Base-by-base conservation (phyloP, 2,113 vertebrate species). In the Atherinomorus stipes region DNA sequence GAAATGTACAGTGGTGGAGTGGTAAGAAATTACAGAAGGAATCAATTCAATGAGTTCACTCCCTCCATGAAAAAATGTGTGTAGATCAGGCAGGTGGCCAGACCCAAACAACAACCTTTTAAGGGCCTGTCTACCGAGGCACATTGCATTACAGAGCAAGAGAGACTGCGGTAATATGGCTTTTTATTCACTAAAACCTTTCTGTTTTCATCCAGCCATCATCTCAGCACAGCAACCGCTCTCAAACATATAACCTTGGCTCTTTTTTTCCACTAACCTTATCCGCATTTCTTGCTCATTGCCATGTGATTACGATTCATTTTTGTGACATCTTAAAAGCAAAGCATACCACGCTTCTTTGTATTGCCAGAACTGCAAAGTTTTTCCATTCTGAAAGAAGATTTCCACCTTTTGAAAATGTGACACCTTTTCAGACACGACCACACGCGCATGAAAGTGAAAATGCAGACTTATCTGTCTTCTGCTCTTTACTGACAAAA, bases 1-100 rank as follows among this genome's bases (percentile, higher is more conserved):
- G 75, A 75, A 85, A 86, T 76, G 85, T 74, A 81, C 85, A 88
- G 70, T 60, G 58, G 34, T 64, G 76, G 63, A 84, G 74, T 71
- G 66, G 64, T 74, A 60, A 84, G 79, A 88, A 90, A 93, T 92
- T 87, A 89, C 83, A 85, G 69, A 85, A 87, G 80, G 86, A 87
- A 91, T 90, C 75, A 83, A 87, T 88, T 87, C 83, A 73, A 78
- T 76, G 71, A 76, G 71, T 72, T 90, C 56, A 75, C 79, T 81
- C 66, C 73, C 64, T 58, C 23, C 34, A 64, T 45, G 72, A 75
- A 63, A 71, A 83, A 71, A 84, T 74, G 68, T 84, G 85, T 80
- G 84, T 88, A 83, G 90, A 91, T 83, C 87, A 60, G 80, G 78
- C 69, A 75, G 71, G 68, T 78, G 85, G 66, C 70, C 71, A 63